phyloP scores from a whole-genome alignment of 2,797 vertebrate species.

The Mus minutoides region DNA sequence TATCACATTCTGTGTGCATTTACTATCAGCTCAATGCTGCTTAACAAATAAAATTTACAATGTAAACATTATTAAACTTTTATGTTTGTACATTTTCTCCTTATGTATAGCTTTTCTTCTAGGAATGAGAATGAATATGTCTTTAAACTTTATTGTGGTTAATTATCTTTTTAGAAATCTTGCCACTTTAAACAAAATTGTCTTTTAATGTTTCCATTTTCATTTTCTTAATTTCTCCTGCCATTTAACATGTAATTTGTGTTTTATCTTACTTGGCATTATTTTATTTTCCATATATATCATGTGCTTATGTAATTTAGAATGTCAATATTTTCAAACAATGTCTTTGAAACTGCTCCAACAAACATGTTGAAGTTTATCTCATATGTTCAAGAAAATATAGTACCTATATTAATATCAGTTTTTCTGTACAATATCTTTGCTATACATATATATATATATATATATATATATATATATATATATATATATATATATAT shows the following conservation, averaged over 20 bases:
- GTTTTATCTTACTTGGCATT: not conserved
- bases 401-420: not conserved
- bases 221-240: not conserved
- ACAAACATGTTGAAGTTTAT: not conserved
- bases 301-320: not conserved
- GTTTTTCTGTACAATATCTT: not conserved
- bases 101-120: not conserved
- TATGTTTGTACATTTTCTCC: not conserved
- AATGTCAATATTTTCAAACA: not conserved
- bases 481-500: too few relatives aligned
- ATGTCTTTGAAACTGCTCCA: not conserved
- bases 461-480: too few relatives aligned
- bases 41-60: not conserved
- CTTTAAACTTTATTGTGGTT: not conserved
- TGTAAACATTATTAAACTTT: not conserved
- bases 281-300: not conserved
- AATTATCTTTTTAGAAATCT: not conserved
- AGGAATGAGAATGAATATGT: not conserved
- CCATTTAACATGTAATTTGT: not conserved
- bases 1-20: not conserved
- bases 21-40: not conserved
- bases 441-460: too few relatives aligned
- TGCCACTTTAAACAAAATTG: not conserved
- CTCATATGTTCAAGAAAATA: not conserved
- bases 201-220: constrained; percentile 15